Evolutionary conservation across 2,113 vertebrate species (phyloP).

Genomic region (Okapia johnstoni): DNA sequence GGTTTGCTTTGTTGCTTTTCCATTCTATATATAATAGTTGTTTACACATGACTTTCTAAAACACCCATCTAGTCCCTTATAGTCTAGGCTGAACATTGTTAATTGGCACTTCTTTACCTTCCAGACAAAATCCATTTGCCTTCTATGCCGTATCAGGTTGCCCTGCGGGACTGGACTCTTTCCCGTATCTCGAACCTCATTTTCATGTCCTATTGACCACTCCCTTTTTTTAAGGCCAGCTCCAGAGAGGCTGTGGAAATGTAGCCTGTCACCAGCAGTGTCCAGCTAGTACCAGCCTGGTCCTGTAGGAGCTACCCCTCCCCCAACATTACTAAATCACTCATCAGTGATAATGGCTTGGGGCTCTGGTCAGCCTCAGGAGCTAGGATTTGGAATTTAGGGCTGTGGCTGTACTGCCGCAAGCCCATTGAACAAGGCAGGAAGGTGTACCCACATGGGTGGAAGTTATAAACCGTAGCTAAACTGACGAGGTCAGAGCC

Average conservation of each 20-base stretch:
- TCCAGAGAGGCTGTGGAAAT: neutral
- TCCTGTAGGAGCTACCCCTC: neutral
- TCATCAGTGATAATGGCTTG: neutral
- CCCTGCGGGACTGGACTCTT: neutral
- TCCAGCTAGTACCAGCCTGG: no score
- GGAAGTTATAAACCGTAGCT: neutral
- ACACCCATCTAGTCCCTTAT: neutral
- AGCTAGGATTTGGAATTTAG: neutral
- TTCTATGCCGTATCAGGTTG: neutral
- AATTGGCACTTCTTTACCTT: neutral
- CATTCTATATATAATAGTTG: neutral
- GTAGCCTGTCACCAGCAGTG: neutral
- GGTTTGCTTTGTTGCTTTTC: neutral
- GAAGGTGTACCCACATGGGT: accelerated
- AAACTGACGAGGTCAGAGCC: no score
- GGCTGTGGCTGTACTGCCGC: accelerated
- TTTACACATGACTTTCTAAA: neutral
- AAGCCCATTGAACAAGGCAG: neutral
- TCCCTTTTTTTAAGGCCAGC: accelerated
- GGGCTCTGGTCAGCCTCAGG: neutral
- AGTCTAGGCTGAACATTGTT: neutral
- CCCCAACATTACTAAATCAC: neutral
- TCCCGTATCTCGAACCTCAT: neutral
- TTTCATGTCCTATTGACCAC: no score
- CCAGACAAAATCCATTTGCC: neutral